A percentile compares a stretch with the other conserved stretches of the same genome.
Conservation (phyloP, 2,113 vertebrate species). For the Elephantulus edwardii region DNA sequence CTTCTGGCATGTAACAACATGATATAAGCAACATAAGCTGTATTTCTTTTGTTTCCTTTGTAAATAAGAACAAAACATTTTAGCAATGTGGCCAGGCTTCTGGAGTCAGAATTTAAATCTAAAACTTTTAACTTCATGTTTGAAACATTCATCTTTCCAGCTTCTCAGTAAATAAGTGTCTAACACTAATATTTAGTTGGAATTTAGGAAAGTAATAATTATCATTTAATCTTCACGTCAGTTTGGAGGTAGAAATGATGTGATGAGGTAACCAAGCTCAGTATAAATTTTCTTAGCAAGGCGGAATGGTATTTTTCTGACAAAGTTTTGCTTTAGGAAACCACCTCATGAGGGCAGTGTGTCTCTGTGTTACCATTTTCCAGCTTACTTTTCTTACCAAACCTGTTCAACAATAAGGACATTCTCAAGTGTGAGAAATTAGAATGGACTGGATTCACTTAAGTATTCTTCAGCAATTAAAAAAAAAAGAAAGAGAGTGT, state of each 20-base stretch:
- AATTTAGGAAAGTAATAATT: neutral
- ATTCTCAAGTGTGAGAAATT: fast-evolving
- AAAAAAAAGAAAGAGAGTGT: neutral
- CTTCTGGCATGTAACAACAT: too few species aligned
- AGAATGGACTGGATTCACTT: neutral
- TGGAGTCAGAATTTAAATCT: neutral
- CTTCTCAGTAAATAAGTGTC: too few species aligned
- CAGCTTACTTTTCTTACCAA: fast-evolving
- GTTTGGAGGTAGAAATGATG: fast-evolving
- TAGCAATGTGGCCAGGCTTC: neutral
- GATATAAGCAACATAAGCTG: neutral
- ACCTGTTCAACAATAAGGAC: neutral
- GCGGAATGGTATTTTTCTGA: neutral
- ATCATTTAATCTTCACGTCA: neutral
- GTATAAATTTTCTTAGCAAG: too few species aligned
- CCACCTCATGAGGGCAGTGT: conserved; percentile 74
- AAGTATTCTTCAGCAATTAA: neutral
- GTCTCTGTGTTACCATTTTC: neutral
- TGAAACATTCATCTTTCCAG: neutral
- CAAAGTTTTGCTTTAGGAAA: fast-evolving
- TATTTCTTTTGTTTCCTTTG: neutral
- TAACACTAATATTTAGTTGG: too few species aligned
- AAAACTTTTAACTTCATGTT: fast-evolving
- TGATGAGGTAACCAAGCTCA: neutral
- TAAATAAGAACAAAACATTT: neutral